Conservation (phyloP, 2,113 vertebrate genomes). For the Pelusios castaneus region DNA sequence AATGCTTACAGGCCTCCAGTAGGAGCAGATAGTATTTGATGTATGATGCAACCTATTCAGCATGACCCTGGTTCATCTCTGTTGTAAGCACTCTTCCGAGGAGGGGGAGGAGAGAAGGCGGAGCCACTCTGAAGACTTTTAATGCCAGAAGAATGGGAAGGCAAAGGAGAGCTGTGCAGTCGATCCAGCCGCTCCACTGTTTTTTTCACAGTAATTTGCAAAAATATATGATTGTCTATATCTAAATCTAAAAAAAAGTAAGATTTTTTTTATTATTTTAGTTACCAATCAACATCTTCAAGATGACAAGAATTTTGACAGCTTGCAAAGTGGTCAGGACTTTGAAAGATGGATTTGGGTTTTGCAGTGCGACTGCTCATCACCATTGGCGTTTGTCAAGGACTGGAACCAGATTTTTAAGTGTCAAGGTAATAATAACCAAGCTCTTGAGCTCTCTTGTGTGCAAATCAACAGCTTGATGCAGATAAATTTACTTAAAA, state of each 20-base stretch:
- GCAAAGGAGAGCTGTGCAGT: constrained; percentile 13
- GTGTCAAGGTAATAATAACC: constrained; percentile 84
- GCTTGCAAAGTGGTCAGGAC: constrained; percentile 81
- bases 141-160: constrained; percentile 69
- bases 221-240: neutral
- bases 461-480: constrained; percentile 22
- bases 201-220: constrained; percentile 24
- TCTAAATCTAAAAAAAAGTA: neutral
- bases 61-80: neutral
- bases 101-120: constrained; percentile 72
- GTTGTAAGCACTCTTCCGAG: constrained; percentile 30
- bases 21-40: constrained; percentile 40
- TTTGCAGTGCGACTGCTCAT: constrained; percentile 65
- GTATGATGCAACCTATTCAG: constrained; percentile 39
- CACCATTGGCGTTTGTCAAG: constrained; percentile 69
- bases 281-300: constrained; percentile 32
- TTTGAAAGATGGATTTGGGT: constrained; percentile 76
- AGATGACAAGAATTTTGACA: constrained; percentile 88
- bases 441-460: neutral
- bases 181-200: constrained; percentile 10
- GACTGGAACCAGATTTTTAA: constrained; percentile 76
- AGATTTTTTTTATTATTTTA: constrained; percentile 44
- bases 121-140: constrained; percentile 61
- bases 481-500: constrained; percentile 3
- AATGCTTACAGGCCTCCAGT: constrained; percentile 39